Percentiles rank a stretch among this genome's conserved stretches.
phyloP scores from a whole-genome alignment of 2,888 invertebrate genomes.

The Ctenicera cuprea region DNA sequence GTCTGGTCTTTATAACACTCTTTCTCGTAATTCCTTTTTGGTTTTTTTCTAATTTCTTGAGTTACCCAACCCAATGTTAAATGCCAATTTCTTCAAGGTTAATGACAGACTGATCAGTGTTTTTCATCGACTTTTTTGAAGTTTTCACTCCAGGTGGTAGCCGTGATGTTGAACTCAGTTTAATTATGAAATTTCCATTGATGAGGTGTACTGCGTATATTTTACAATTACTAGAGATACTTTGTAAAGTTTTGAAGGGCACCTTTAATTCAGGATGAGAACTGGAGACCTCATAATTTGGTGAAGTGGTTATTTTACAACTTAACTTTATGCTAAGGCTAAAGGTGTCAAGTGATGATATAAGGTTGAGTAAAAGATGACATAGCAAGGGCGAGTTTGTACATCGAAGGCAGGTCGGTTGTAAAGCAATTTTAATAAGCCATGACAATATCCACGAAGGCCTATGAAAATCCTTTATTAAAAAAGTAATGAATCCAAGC shows the following conservation, averaged over 20 bases:
- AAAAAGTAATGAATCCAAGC: slow-evolving; percentile 55
- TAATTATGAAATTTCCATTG: too few relatives aligned
- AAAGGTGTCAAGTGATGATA: slow-evolving; percentile 12
- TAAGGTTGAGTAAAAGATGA: slow-evolving; percentile 18
- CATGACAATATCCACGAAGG: slow-evolving; percentile 50
- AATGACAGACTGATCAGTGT: too few relatives aligned
- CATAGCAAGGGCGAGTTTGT: slow-evolving; percentile 25
- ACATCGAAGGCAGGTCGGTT: slow-evolving; percentile 43
- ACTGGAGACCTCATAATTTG: neutral
- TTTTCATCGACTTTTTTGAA: too few relatives aligned
- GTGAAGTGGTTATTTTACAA: slow-evolving; percentile 10
- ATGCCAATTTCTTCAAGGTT: too few relatives aligned
- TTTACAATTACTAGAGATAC: neutral
- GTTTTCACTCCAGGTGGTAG: too few relatives aligned
- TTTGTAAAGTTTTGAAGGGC: neutral
- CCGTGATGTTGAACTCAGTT: too few relatives aligned
- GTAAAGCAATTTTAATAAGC: slow-evolving; percentile 51
- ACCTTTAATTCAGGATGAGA: slow-evolving; percentile 9
- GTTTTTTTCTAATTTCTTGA: too few relatives aligned
- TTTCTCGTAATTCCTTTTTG: too few relatives aligned
- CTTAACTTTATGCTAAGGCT: neutral
- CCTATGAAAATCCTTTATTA: slow-evolving; percentile 52
- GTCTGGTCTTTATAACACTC: too few relatives aligned
- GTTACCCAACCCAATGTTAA: too few relatives aligned
- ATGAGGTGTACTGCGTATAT: neutral